Evolutionary conservation across 1,140 invertebrate genomes (phyloP).

Genomic region (Papilio helenus): DNA sequence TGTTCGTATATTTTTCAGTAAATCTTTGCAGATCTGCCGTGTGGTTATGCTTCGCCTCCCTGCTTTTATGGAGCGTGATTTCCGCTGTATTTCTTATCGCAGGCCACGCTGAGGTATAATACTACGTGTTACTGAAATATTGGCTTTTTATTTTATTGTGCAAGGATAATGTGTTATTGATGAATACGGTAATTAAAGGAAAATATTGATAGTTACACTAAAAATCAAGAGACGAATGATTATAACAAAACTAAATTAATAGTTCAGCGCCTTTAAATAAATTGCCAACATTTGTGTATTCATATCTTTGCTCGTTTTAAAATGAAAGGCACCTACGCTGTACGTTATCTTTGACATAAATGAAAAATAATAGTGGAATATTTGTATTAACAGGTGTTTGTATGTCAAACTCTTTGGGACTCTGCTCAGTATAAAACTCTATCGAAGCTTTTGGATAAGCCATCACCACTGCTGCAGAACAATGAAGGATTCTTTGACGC

Average conservation of each 20-base stretch:
- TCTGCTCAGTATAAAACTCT: conserved; percentile 84
- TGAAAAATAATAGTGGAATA: neutral
- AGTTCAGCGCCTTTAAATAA: neutral
- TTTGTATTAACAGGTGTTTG: conserved; percentile 77
- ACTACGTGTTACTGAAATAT: neutral
- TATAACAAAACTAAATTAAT: neutral
- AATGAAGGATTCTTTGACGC: conserved; percentile 84
- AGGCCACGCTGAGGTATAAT: conserved; percentile 79
- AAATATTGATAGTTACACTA: neutral
- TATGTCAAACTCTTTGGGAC: conserved; percentile 86
- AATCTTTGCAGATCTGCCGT: conserved; percentile 72
- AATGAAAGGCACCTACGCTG: neutral
- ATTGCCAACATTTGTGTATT: neutral
- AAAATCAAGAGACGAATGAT: neutral
- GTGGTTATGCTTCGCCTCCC: conserved; percentile 73
- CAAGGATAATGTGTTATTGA: neutral
- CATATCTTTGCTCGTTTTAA: neutral
- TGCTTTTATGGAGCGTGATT: conserved; percentile 78
- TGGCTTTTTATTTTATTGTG: conserved; percentile 1
- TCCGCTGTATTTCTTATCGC: conserved; percentile 79
- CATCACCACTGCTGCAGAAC: conserved; percentile 82
- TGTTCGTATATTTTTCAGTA: conserved; percentile 32
- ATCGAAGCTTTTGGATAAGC: conserved; percentile 84
- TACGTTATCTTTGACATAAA: neutral
- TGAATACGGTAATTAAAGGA: neutral